phyloP scores from a whole-genome alignment of 2,888 invertebrate genomes.

The Morpho deidamia region DNA sequence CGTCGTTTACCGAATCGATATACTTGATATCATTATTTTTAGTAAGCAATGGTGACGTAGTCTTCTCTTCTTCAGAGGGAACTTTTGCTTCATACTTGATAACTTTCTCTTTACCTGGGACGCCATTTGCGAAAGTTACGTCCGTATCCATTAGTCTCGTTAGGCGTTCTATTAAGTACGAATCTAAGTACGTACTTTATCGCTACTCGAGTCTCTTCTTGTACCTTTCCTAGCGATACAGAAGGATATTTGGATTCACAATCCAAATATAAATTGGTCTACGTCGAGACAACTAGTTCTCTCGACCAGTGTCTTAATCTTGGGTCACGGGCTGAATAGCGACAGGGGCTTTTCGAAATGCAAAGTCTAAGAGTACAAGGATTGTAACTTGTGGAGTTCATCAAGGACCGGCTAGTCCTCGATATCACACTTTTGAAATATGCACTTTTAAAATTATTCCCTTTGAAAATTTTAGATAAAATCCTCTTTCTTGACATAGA shows the following conservation, averaged over 20 bases:
- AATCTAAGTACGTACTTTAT: slow-evolving; percentile 39
- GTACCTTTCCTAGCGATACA: slow-evolving; percentile 33
- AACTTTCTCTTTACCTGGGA: slow-evolving; percentile 63
- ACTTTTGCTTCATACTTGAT: slow-evolving; percentile 57
- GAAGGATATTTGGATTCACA: slow-evolving; percentile 49
- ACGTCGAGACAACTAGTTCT: slow-evolving; percentile 62
- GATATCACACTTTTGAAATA: slow-evolving; percentile 65
- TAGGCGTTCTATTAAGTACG: slow-evolving; percentile 47
- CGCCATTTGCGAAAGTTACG: slow-evolving; percentile 64
- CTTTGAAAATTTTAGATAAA: slow-evolving; percentile 48
- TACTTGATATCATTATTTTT: slow-evolving; percentile 53
- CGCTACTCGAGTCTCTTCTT: slow-evolving; percentile 32
- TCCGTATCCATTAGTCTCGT: slow-evolving; percentile 68
- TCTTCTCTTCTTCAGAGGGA: slow-evolving; percentile 72
- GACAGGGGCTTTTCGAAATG: slow-evolving; percentile 67
- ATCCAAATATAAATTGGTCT: slow-evolving; percentile 48
- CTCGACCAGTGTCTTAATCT: slow-evolving; percentile 78
- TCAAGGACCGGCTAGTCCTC: slow-evolving; percentile 77
- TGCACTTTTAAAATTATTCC: slow-evolving; percentile 59
- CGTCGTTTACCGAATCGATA: slow-evolving; percentile 55
- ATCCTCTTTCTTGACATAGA: slow-evolving; percentile 62
- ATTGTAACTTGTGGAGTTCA: slow-evolving; percentile 73
- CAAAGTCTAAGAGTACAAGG: slow-evolving; percentile 70
- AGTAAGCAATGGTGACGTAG: slow-evolving; percentile 63
- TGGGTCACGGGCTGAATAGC: slow-evolving; percentile 78